Evolutionary conservation across 2,797 vertebrate species (phyloP), one percentile per base, ranked within the genome.

Genomic region (Tinamus major): DNA sequence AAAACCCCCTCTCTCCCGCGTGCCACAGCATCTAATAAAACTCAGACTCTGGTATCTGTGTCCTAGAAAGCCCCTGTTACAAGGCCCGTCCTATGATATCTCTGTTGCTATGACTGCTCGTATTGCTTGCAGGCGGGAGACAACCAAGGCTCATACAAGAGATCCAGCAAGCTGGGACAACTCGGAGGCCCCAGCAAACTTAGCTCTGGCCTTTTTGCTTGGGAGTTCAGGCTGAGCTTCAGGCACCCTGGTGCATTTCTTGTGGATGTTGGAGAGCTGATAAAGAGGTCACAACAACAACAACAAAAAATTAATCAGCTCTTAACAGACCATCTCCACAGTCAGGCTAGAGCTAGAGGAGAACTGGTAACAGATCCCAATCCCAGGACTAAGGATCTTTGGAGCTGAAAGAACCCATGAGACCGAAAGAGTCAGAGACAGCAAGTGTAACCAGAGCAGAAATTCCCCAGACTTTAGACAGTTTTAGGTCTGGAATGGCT

Each of bases 211-310:
- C 77, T 90, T 91, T 70, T 35, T 58, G 5, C 8, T 74, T 53
- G 77, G 31, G 51, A 85, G 49, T 35, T 87, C 79, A 79, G n/a
- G 31, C 49, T 89, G 49, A 89, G 71, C 48, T 70, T 84, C 67
- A 79, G 77, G 84, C 6, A 56, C 5, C 5, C 23, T 37, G 26
- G 15, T 29, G 27, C 59, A 53, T 70, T 48, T 59, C 56, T 64
- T 77, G 56, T 42, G 74, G 51, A 51, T 77, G 3, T 55, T 31
- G 33, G 31, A 6, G 4, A 58, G 37, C 41, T n/a, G 65, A 79
- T 64, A 24, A 79, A 80, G 12, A 70, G 39, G 10, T 41, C 56
- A 42, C 9, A 37, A 2, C 19, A 59, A 23, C 20, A 48, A 23
- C 4, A 49, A 49, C 58, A 48, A 4, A 5, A 56, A 33, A 35